Percentiles rank a stretch among this genome's conserved stretches.
phyloP scores from a whole-genome alignment of 2,888 invertebrate species.

The Synanthedon formicaeformis region DNA sequence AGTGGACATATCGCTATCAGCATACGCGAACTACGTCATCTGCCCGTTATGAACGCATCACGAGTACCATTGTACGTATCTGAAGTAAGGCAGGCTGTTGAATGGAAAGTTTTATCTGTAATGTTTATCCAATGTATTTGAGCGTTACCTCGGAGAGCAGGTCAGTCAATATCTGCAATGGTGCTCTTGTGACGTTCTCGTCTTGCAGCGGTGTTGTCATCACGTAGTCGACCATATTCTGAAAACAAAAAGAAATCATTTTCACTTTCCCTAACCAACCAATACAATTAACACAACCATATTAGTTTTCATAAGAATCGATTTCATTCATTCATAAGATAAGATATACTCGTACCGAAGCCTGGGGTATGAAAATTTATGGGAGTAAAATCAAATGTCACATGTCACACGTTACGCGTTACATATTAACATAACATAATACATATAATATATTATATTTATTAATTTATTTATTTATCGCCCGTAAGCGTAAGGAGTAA shows the following conservation, averaged over 20 bases:
- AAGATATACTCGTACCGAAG: too few species aligned
- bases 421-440: too few species aligned
- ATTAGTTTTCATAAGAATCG: too few species aligned
- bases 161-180: slow-evolving; percentile 79
- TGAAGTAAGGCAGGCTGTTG: not conserved
- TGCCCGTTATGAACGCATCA: not conserved
- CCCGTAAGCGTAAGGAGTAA: too few species aligned
- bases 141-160: slow-evolving; percentile 71
- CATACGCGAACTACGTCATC: not conserved
- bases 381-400: too few species aligned
- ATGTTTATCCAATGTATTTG: not conserved
- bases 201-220: slow-evolving; percentile 82
- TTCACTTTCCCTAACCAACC: too few species aligned
- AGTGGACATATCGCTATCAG: not conserved
- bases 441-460: too few species aligned
- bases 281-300: too few species aligned
- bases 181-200: slow-evolving; percentile 78
- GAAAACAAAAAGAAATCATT: slow-evolving; percentile 17
- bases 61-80: not conserved
- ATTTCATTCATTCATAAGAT: too few species aligned
- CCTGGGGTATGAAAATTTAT: too few species aligned
- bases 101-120: slow-evolving; percentile 3
- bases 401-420: too few species aligned
- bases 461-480: too few species aligned
- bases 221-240: slow-evolving; percentile 82